Conservation (phyloP, 2,797 vertebrate genomes). For the Typhlichthys eigenmanni region DNA sequence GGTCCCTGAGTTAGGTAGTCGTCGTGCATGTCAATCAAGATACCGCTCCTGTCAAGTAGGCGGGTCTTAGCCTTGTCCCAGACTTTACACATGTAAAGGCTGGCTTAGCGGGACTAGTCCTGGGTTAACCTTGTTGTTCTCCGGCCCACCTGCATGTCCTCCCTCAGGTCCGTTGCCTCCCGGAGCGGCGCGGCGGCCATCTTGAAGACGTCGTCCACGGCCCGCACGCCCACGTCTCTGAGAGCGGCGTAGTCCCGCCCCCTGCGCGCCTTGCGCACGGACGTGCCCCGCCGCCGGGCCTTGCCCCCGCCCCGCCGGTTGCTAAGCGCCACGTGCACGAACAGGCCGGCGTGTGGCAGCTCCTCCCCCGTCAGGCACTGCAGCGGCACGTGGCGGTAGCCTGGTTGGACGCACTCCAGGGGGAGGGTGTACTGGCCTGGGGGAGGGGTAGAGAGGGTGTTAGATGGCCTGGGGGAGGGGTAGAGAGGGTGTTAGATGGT, state of each 20-base stretch:
- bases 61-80: too few species aligned
- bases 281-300: slow-evolving; percentile 91
- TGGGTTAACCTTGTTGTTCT: too few species aligned
- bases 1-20: too few species aligned
- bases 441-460: background rate
- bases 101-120: too few species aligned
- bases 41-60: too few species aligned
- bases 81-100: too few species aligned
- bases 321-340: slow-evolving; percentile 93
- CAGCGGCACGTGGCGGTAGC: slow-evolving; percentile 88
- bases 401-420: slow-evolving; percentile 91
- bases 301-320: slow-evolving; percentile 94
- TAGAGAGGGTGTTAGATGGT: background rate
- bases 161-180: slow-evolving; percentile 90
- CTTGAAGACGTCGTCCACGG: slow-evolving; percentile 91
- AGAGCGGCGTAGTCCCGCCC: slow-evolving; percentile 89
- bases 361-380: slow-evolving; percentile 90
- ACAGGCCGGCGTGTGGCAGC: slow-evolving; percentile 85
- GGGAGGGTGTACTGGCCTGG: slow-evolving; percentile 91
- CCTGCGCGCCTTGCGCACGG: slow-evolving; percentile 89
- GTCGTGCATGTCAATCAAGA: too few species aligned
- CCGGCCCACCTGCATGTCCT: slow-evolving; percentile 90
- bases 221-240: slow-evolving; percentile 87
- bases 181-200: slow-evolving; percentile 84
- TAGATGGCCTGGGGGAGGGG: too few species aligned